Percentiles rank a stretch among this genome's conserved stretches.
Evolutionary conservation across 2,113 vertebrate species (phyloP).

Genomic region (Peucedramus taeniatus): DNA sequence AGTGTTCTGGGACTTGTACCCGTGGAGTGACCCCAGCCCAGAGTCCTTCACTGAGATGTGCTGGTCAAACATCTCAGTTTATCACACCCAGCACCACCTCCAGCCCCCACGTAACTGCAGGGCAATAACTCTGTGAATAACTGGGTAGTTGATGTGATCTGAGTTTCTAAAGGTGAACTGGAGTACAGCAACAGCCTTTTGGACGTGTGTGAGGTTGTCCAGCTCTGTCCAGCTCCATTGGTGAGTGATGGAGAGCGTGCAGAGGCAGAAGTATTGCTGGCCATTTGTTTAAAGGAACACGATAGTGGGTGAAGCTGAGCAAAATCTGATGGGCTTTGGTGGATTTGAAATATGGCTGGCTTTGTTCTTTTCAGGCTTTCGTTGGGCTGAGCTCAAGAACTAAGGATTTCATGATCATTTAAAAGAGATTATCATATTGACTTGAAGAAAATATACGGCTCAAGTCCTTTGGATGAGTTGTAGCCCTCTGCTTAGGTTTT

Average conservation of each 20-base stretch:
- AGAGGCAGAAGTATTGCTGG: background rate
- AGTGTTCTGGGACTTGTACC: background rate
- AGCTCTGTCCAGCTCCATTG: background rate
- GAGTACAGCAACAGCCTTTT: background rate
- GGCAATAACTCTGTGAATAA: background rate
- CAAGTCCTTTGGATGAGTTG: background rate
- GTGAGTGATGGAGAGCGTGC: background rate
- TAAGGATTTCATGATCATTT: conserved; percentile 6
- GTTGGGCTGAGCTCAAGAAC: background rate
- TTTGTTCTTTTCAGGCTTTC: background rate
- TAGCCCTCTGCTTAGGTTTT: background rate
- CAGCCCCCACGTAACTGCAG: fast-evolving
- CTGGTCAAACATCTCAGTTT: fast-evolving
- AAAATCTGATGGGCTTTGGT: background rate
- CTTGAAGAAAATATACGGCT: background rate
- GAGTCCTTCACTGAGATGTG: fast-evolving
- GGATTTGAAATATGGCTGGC: background rate
- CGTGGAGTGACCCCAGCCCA: fast-evolving
- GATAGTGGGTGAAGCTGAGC: background rate
- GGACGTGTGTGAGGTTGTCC: background rate
- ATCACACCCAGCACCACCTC: fast-evolving
- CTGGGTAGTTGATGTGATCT: background rate
- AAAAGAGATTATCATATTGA: background rate
- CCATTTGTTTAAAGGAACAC: background rate
- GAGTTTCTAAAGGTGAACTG: background rate